A percentile compares a stretch with the other conserved stretches of the same genome.
Evolutionary conservation across 2,888 invertebrate species (phyloP).

Genomic region (Tillus elongatus): DNA sequence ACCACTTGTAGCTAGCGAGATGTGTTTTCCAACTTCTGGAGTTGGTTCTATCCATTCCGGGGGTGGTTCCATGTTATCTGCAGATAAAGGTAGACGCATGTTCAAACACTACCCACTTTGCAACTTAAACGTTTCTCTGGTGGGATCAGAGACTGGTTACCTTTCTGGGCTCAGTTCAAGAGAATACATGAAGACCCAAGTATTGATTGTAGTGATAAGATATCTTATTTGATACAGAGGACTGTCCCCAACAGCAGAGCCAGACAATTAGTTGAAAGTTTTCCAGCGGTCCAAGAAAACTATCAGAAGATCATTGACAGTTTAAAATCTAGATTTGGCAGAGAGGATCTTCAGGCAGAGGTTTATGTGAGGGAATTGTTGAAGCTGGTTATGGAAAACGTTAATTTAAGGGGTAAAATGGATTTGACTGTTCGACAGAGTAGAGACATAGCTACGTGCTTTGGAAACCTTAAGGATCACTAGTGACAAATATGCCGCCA

Average conservation of each 20-base stretch:
- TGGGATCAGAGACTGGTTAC: slow-evolving; percentile 21
- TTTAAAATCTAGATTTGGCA: slow-evolving; percentile 26
- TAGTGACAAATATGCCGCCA: slow-evolving; percentile 9
- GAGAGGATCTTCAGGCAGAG: slow-evolving; percentile 27
- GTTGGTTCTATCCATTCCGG: no score
- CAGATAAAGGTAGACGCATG: no score
- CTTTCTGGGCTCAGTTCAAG: slow-evolving; percentile 24
- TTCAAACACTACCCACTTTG: slow-evolving; percentile 18
- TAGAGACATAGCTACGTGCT: slow-evolving; percentile 9
- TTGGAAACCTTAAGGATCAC: slow-evolving; percentile 9
- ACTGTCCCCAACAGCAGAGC: slow-evolving; percentile 17
- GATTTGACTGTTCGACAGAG: slow-evolving; percentile 3
- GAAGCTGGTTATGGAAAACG: slow-evolving; percentile 5
- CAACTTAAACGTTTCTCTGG: slow-evolving; percentile 20
- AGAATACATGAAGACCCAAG: slow-evolving; percentile 20
- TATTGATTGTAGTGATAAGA: slow-evolving; percentile 20
- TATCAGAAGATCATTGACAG: slow-evolving; percentile 19
- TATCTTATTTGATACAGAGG: slow-evolving; percentile 21
- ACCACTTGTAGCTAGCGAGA: no score
- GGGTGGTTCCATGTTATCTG: no score
- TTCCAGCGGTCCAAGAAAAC: slow-evolving; percentile 18
- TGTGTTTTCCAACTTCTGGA: no score
- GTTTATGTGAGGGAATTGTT: slow-evolving; percentile 13
- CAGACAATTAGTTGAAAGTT: slow-evolving; percentile 21
- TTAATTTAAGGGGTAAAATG: not conserved